A percentile compares a stretch with the other conserved stretches of the same genome.
Evolutionary conservation across 2,113 vertebrate species (phyloP).

Genomic region (Hemibagrus wyckioides): DNA sequence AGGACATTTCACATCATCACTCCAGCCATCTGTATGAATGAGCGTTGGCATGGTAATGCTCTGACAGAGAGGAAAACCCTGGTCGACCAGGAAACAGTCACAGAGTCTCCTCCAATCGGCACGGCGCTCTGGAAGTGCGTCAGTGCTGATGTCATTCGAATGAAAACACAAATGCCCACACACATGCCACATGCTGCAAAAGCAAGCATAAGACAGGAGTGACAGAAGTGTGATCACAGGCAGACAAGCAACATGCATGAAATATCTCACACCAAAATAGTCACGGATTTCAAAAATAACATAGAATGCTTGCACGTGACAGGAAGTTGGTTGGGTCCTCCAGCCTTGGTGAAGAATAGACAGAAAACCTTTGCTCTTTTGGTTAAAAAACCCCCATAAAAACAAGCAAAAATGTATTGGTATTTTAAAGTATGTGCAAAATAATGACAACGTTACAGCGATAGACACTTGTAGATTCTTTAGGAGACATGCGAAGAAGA

Average conservation of each 20-base stretch:
- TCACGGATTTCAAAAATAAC: background rate
- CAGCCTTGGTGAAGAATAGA: background rate
- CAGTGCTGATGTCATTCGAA: slow-evolving; percentile 32
- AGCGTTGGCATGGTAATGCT: slow-evolving; percentile 67
- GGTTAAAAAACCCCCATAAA: no score
- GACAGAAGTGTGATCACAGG: slow-evolving; percentile 31
- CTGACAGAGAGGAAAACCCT: slow-evolving; percentile 59
- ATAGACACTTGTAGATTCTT: background rate
- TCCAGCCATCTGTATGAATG: slow-evolving; percentile 42
- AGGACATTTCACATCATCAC: slow-evolving; percentile 1
- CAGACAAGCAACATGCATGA: background rate
- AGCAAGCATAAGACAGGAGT: background rate
- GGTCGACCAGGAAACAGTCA: slow-evolving; percentile 47
- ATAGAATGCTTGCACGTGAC: background rate
- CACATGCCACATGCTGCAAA: slow-evolving; percentile 7
- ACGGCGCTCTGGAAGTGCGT: slow-evolving; percentile 43
- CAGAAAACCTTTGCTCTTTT: background rate
- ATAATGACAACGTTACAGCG: background rate
- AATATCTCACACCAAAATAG: background rate
- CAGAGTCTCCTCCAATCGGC: slow-evolving; percentile 62
- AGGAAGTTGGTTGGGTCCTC: background rate
- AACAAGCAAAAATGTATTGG: no score
- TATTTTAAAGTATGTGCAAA: background rate
- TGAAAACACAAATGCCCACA: background rate
- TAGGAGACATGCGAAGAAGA: background rate